These are phyloP conservation scores for Parthenolecanium corni DNA, from an alignment of 2,888 invertebrate species.

Conservation along the genomic window DNA sequence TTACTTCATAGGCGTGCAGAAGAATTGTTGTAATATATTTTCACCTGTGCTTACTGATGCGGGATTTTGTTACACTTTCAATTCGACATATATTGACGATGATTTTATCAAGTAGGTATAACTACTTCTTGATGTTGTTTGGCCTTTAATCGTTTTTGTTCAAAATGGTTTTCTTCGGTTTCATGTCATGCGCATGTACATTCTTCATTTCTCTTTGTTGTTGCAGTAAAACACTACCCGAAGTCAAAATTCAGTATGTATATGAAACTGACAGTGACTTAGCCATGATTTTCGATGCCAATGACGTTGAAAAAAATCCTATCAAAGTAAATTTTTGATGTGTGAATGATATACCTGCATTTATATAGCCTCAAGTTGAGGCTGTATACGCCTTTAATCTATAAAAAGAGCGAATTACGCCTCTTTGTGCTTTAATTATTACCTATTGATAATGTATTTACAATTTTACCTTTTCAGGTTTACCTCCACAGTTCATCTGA, in stretches of 20 bases:
- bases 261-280: constrained; percentile 56
- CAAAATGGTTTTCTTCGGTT: too few relatives aligned
- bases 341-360: background rate
- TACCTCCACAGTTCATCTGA: constrained; percentile 58
- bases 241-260: constrained; percentile 41
- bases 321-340: too few relatives aligned
- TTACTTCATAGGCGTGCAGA: constrained; percentile 53
- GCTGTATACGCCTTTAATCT: too few relatives aligned
- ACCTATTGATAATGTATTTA: too few relatives aligned
- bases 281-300: constrained; percentile 48
- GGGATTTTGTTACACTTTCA: constrained; percentile 63
- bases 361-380: too few relatives aligned
- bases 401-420: too few relatives aligned
- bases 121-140: too few relatives aligned
- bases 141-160: too few relatives aligned
- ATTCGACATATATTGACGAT: constrained; percentile 49
- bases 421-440: too few relatives aligned
- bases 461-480: too few relatives aligned
- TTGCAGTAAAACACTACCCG: constrained; percentile 26
- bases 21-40: constrained; percentile 54
- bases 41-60: constrained; percentile 60
- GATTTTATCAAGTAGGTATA: constrained; percentile 45
- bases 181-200: too few relatives aligned
- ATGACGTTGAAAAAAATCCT: constrained; percentile 33
- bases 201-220: constrained; percentile 3